A percentile compares a stretch with the other conserved stretches of the same genome.
phyloP scores from a whole-genome alignment of 2,888 invertebrate genomes.

The Sturmia bella region DNA sequence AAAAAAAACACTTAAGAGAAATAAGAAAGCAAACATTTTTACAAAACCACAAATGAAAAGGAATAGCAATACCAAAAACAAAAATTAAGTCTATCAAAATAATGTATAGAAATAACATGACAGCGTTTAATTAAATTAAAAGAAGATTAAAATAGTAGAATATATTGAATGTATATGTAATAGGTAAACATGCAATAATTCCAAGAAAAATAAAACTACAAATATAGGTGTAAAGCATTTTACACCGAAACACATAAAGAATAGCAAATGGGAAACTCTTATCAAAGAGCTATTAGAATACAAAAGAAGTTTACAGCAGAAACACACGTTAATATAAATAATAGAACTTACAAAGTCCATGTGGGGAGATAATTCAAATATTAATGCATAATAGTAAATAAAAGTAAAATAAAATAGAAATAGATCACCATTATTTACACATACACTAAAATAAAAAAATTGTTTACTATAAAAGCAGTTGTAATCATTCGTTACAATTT shows the following conservation, averaged over 20 bases:
- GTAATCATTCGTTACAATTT: too few species aligned
- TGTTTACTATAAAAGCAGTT: slow-evolving; percentile 34
- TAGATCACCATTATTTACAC: slow-evolving; percentile 19
- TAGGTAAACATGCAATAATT: slow-evolving; percentile 55
- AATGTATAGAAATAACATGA: slow-evolving; percentile 31
- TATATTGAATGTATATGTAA: slow-evolving; percentile 50
- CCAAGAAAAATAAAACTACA: slow-evolving; percentile 26
- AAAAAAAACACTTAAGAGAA: slow-evolving; percentile 27
- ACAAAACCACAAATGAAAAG: slow-evolving; percentile 64
- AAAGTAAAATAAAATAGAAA: slow-evolving; percentile 4
- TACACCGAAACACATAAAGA: slow-evolving; percentile 31
- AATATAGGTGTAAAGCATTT: slow-evolving; percentile 26
- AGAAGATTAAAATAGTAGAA: neutral
- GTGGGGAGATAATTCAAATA: slow-evolving; percentile 20
- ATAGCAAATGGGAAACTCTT: slow-evolving; percentile 24
- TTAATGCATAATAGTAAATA: too few species aligned
- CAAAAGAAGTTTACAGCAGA: slow-evolving; percentile 11
- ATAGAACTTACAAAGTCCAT: neutral
- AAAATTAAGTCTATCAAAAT: neutral
- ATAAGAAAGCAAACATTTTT: slow-evolving; percentile 64
- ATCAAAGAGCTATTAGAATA: slow-evolving; percentile 1
- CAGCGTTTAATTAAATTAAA: slow-evolving; percentile 39
- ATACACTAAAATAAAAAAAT: slow-evolving; percentile 25
- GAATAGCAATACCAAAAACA: slow-evolving; percentile 61
- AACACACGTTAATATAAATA: neutral